Base-by-base conservation (phyloP, 2,113 vertebrate species). In the Trinectes maculatus region DNA sequence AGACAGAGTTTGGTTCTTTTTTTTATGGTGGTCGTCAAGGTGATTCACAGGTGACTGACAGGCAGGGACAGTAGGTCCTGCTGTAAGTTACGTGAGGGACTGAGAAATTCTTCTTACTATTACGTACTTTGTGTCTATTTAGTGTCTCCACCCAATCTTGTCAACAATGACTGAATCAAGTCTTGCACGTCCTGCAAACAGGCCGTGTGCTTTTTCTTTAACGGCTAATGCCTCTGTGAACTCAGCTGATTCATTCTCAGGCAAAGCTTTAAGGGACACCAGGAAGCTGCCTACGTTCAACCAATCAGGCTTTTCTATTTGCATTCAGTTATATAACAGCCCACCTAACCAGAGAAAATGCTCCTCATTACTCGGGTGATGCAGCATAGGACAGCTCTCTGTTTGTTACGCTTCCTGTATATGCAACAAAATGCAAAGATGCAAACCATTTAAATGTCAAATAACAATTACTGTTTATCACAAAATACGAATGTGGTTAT, bases 51-150 rank as follows among this genome's bases (percentile, higher is more conserved):
- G 34, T 64, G 37, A 44, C 26, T 21, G n/a, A 22, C 51, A 18
- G 21, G 22, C 10, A 15, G 5, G 53, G 71, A 84, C 80, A 55
- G 74, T 59, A 82, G 19, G 47, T 52, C 9, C 53, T 63, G 66
- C 16, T 54, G 51, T 69, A 72, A 67, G 66, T 26, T 68, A 40
- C 67, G 64, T 55, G 43, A 34, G 49, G 24, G 72, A 76, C 52
- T 79, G 56, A 72, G 49, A 43, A 69, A 56, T 59, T 82, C 57
- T 59, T n/a, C n/a, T n/a, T n/a, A n/a, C n/a, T n/a, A n/a, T n/a
- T 59, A 24, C 40, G 15, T 53, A 21, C 55, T 64, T 33, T 13
- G 28, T 58, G 68, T 59, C 67, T 43, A 28, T 58, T 69, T 61
- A 60, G 22, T 8, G 19, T 75, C 53, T 42, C 44, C 39, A 36